Base-by-base conservation (phyloP, 2,113 vertebrate species). In the Litocranius walleri region DNA sequence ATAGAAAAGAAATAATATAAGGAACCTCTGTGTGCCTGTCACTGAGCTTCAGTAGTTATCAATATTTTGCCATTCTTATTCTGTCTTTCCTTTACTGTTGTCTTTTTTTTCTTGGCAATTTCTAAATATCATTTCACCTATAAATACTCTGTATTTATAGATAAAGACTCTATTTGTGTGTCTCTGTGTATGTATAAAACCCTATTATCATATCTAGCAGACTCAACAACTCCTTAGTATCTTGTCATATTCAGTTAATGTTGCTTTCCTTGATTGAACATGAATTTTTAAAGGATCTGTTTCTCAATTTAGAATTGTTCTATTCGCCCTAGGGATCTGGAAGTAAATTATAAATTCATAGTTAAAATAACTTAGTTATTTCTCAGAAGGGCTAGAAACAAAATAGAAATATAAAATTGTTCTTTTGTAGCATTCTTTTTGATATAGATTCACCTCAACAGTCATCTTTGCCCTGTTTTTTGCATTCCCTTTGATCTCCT, bases 271-370 rank as follows among this genome's bases (percentile, higher is more conserved):
- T 92, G n/a, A 91, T 86, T 15, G 8, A 91, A 89, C 81, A 88
- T 95, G 81, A 94, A 61, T 96, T 91, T 98, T 96, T 95, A 82
- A 97, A 89, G 82, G 30, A 40, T 23, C 71, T 40, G 17, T 96
- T 91, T 91, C 95, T 96, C 86, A 91, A 93, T 97, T 96, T 97
- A 86, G 67, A 95, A 97, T 87, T 93, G 50, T 96, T 94, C 96
- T 92, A 77, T 90, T 86, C 88, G 16, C 84, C 95, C 30, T 93
- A 29, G 25, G 56, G 50, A 87, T 93, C 61, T 97, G 30, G n/a
- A 97, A 96, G 40, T 91, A 87, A 74, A 96, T 97, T 81, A 96
- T 90, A 93, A 96, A 96, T 92, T 97, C 77, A 64, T 17, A 81
- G 36, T 77, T 96, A 81, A 96, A 97, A 52, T 83, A 92, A 92